phyloP scores from a whole-genome alignment of 2,113 vertebrate genomes.

The Geococcyx californianus region DNA sequence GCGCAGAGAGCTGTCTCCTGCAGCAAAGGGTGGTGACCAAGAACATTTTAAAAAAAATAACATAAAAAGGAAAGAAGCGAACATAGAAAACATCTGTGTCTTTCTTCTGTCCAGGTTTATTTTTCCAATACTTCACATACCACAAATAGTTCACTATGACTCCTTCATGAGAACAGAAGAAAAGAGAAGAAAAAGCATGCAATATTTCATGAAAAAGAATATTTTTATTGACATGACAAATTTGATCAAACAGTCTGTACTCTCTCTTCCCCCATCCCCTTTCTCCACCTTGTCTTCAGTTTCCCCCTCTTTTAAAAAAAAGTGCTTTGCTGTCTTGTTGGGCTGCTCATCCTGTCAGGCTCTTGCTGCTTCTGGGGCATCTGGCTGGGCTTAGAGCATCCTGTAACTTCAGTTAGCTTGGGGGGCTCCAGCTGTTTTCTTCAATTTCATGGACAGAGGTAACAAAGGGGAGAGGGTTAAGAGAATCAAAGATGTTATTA shows the following conservation, averaged over 20 bases:
- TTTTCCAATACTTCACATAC: constrained; percentile 74
- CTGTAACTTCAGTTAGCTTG: constrained; percentile 22
- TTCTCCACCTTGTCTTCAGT: neutral
- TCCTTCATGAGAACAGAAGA: constrained; percentile 46
- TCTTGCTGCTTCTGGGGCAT: neutral
- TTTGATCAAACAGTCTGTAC: neutral
- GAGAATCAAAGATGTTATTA: constrained; percentile 35
- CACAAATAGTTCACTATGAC: constrained; percentile 56
- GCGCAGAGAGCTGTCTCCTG: neutral
- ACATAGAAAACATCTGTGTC: constrained; percentile 68
- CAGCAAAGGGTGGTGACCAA: neutral
- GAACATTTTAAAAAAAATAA: neutral
- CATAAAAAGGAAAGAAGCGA: neutral
- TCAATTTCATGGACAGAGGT: constrained; percentile 4
- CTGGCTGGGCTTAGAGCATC: neutral
- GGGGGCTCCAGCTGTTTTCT: constrained; percentile 1
- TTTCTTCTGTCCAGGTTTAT: constrained; percentile 58
- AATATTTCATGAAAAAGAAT: constrained; percentile 61
- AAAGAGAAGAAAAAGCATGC: constrained; percentile 59
- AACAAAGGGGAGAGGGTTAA: constrained; percentile 46
- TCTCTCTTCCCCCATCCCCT: neutral
- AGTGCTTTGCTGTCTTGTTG: neutral
- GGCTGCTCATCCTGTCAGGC: neutral
- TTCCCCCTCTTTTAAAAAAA: constrained; percentile 22
- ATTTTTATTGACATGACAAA: constrained; percentile 46